phyloP scores from a whole-genome alignment of 37 sponge, comb jelly and placozoan species.

The Eunapius fragilis region DNA sequence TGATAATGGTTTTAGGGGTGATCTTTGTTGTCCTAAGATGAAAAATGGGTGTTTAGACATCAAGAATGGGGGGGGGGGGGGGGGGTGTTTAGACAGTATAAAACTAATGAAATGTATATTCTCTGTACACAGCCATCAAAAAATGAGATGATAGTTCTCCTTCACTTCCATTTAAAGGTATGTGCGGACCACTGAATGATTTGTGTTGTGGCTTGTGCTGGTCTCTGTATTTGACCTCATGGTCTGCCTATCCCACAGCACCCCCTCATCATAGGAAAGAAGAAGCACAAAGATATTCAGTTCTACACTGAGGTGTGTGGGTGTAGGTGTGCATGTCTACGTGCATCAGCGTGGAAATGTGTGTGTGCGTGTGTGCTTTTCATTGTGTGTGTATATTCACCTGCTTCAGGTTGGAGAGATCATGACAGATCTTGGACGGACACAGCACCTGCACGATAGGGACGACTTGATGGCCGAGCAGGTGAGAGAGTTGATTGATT shows the following conservation, averaged over 20 bases:
- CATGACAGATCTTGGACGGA: slow-evolving; percentile 93
- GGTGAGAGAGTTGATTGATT: slow-evolving; percentile 41
- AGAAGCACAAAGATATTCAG: slow-evolving; percentile 93
- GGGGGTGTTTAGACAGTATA: background rate
- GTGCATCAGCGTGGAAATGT: background rate
- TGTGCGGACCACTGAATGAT: background rate
- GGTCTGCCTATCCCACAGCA: slow-evolving; percentile 45
- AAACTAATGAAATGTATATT: background rate
- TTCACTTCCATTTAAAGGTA: slow-evolving; percentile 88
- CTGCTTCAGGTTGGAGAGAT: slow-evolving; percentile 90
- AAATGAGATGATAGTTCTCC: slow-evolving; percentile 91
- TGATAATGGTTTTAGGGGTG: too few relatives aligned
- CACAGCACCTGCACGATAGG: slow-evolving; percentile 96
- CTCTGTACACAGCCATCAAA: slow-evolving; percentile 81
- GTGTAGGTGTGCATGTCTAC: too few relatives aligned
- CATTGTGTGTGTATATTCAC: background rate
- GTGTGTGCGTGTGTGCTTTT: background rate
- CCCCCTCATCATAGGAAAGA: slow-evolving; percentile 95
- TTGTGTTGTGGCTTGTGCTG: background rate
- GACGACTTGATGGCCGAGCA: slow-evolving; percentile 98
- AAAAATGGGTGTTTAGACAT: too few relatives aligned
- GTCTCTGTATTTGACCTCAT: background rate
- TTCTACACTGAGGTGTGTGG: slow-evolving; percentile 92
- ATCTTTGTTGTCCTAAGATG: too few relatives aligned
- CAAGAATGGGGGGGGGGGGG: too few relatives aligned